phyloP scores from a whole-genome alignment of 2,888 invertebrate genomes.

The Tinea semifulvella region DNA sequence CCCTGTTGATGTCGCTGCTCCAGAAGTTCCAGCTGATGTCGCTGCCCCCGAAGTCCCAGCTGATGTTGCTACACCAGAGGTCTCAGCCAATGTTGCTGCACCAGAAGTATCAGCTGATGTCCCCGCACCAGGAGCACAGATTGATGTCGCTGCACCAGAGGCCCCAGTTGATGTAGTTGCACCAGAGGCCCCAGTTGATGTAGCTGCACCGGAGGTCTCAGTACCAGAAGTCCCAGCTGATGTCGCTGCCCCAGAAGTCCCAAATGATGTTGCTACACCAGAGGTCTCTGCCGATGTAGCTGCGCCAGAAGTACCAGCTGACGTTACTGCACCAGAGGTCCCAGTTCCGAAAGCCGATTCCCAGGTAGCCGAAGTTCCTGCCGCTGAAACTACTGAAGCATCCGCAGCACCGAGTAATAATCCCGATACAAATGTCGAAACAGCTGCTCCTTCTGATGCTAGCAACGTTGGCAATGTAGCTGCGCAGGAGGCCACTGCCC shows the following conservation, averaged over 20 bases:
- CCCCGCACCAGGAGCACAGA: background rate
- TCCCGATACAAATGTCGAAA: background rate
- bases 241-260: constrained; percentile 19
- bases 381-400: background rate
- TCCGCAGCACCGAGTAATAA: constrained; percentile 6
- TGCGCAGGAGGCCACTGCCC: background rate
- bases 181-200: constrained; percentile 3
- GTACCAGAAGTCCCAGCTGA: constrained; percentile 7
- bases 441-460: background rate
- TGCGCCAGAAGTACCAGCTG: background rate
- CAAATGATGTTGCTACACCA: too few relatives aligned
- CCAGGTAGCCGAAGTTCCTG: background rate
- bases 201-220: background rate
- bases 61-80: too few relatives aligned
- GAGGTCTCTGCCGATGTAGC: too few relatives aligned
- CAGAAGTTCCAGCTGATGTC: constrained; percentile 11
- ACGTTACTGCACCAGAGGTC: background rate
- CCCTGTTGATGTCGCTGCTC: constrained; percentile 9
- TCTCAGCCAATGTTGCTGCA: background rate
- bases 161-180: background rate
- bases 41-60: constrained; percentile 18
- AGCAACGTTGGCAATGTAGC: background rate
- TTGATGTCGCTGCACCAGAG: background rate
- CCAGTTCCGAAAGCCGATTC: background rate
- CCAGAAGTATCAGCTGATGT: background rate